Evolutionary conservation across 2,888 invertebrate species (phyloP), one percentile per base, ranked within the genome.

Genomic region (Plebejus argus): DNA sequence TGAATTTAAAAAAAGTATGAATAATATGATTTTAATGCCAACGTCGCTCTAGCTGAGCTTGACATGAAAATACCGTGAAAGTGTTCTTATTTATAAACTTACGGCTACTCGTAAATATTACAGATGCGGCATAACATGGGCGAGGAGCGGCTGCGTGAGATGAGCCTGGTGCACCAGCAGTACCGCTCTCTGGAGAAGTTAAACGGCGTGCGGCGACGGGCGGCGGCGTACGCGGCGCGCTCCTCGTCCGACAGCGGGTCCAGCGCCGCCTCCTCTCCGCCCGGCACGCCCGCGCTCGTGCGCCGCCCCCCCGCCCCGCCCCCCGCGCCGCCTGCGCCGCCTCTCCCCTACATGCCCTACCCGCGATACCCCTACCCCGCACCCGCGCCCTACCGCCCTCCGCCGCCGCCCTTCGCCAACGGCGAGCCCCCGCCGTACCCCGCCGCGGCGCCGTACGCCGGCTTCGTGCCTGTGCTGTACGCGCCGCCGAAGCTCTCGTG

Each of bases 401-500:
- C 91, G 78, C 91, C 90, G 80, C 91, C 91, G 77, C 92, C 91
- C 70, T 91, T 91, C 87, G 91, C 91, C 70, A 93, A 94, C 87
- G 94, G 93, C 12, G 93, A 94, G 84, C 91, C 92, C 10, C 89
- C 91, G 76, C 92, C 93, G 58, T 91, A 89, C 87, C 89, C 89
- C 82, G 86, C 94, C 86, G 90, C 91, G 83, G 90, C 90, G 82
- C 91, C 89, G 35, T 92, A 91, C 86, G 87, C 91, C 84, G 87
- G 91, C 78, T 94, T 88, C 86, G 92, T 94, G 81, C 94, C 95
- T n/a, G 93, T 95, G 58, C 90, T 93, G 81, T 94, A 93, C 85
- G 95, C 95, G 82, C 95, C 95, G 76, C 95, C 95, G 71, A 96
- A 96, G 88, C 92, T 96, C 77, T 97, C 97, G 70, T 99, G 99